Percentiles rank a stretch among this genome's conserved stretches.
Conservation (phyloP, 2,797 vertebrate species). For the Anisognathus igniventris region DNA sequence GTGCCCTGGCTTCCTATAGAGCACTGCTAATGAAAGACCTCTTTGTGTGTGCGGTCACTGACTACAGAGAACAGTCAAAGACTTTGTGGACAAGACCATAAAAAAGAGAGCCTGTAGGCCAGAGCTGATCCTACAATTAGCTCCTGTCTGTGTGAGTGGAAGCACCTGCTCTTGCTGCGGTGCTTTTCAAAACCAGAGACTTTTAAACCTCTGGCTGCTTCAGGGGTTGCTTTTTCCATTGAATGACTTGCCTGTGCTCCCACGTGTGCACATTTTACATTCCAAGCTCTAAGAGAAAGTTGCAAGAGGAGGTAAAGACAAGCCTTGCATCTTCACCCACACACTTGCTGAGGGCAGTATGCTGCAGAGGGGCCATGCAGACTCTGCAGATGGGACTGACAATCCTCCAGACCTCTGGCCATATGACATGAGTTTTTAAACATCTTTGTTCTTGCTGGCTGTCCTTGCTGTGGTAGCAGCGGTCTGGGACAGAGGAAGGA, state of each 20-base stretch:
- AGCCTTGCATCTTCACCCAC: background rate
- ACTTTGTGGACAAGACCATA: constrained; percentile 37
- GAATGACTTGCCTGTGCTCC: background rate
- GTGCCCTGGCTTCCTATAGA: constrained; percentile 63
- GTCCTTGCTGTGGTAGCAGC: background rate
- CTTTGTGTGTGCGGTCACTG: constrained; percentile 69
- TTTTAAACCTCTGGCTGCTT: constrained; percentile 8
- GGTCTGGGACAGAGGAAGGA: background rate
- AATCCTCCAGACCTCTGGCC: background rate
- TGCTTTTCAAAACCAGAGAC: constrained; percentile 37
- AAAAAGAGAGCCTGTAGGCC: constrained; percentile 54
- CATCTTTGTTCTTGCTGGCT: background rate
- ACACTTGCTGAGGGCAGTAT: fast-evolving
- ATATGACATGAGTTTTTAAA: background rate
- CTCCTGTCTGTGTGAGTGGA: constrained; percentile 50
- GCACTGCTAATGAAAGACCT: constrained; percentile 69
- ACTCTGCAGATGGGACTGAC: background rate
- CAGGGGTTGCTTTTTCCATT: constrained; percentile 15
- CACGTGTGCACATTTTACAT: fast-evolving
- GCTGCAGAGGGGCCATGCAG: background rate
- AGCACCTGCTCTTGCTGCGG: constrained; percentile 55
- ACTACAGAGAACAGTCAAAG: constrained; percentile 63
- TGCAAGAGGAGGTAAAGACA: background rate
- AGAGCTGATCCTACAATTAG: constrained; percentile 63
- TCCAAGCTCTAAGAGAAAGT: background rate